phyloP scores from a whole-genome alignment of 2,888 invertebrate genomes.

The Auanema freiburgensis region DNA sequence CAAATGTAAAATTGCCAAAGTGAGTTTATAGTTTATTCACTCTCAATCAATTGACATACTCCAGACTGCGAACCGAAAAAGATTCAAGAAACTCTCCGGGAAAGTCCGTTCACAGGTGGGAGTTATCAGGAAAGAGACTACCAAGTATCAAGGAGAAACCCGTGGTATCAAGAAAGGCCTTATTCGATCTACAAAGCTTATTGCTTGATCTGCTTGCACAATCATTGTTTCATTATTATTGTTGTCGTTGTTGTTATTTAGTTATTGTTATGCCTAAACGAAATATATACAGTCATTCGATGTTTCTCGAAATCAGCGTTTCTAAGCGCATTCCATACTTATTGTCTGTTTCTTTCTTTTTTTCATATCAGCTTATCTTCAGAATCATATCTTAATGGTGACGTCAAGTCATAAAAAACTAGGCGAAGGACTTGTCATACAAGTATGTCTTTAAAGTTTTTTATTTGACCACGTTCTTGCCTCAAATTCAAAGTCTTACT shows the following conservation, averaged over 20 bases:
- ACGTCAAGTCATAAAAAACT: too few relatives aligned
- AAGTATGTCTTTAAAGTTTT: too few relatives aligned
- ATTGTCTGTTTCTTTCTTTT: too few relatives aligned
- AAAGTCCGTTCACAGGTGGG: conserved; percentile 42
- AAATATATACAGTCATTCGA: background rate
- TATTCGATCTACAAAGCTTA: conserved; percentile 84
- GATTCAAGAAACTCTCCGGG: conserved; percentile 35
- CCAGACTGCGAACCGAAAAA: conserved; percentile 37
- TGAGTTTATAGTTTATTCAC: background rate
- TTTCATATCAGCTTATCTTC: too few relatives aligned
- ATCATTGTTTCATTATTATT: conserved; percentile 3
- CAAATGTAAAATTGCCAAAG: conserved; percentile 3
- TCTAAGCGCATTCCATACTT: too few relatives aligned
- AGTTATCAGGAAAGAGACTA: conserved; percentile 76
- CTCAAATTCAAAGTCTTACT: too few relatives aligned
- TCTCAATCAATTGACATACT: conserved; percentile 8
- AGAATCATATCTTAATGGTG: too few relatives aligned
- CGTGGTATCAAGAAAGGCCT: conserved; percentile 89
- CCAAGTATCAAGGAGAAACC: conserved; percentile 85
- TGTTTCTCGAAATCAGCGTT: background rate
- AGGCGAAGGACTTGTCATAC: too few relatives aligned
- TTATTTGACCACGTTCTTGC: too few relatives aligned
- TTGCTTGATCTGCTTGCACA: conserved; percentile 44
- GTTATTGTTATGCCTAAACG: conserved; percentile 7
- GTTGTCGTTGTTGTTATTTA: conserved; percentile 14